phyloP scores from a whole-genome alignment of 2,113 vertebrate genomes.

The Hucho hucho region DNA sequence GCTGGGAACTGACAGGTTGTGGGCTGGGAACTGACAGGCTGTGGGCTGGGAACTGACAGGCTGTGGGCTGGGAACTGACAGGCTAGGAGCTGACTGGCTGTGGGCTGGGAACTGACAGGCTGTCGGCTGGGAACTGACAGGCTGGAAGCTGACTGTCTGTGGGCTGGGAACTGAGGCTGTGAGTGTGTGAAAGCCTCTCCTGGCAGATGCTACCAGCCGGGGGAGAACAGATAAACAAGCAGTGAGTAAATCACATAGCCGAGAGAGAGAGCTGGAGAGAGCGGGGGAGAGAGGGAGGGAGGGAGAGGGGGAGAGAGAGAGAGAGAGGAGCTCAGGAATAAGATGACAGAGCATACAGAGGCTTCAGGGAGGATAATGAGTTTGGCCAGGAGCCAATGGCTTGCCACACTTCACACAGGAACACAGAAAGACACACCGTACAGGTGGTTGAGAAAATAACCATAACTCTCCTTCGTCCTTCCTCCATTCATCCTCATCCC shows the following conservation, averaged over 20 bases:
- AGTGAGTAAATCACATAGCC: constrained; percentile 31
- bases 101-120: constrained; percentile 17
- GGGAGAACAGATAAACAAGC: constrained; percentile 56
- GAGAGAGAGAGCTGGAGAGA: not conserved
- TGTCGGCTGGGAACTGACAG: no score
- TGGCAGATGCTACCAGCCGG: constrained; percentile 49
- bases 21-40: not conserved
- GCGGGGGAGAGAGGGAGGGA: not conserved
- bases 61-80: not conserved
- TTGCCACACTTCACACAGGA: constrained; percentile 16
- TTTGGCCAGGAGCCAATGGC: constrained; percentile 52
- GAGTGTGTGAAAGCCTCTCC: constrained; percentile 49
- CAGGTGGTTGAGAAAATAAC: constrained; percentile 1
- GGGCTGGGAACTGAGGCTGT: not conserved
- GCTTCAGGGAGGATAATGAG: constrained; percentile 55
- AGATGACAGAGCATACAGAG: constrained; percentile 39
- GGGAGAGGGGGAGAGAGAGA: not conserved
- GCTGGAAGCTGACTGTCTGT: no score
- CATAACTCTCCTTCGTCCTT: not conserved
- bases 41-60: not conserved
- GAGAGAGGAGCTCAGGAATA: constrained; percentile 30
- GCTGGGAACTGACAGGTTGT: no score
- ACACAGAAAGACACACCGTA: constrained; percentile 6
- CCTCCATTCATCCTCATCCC: constrained; percentile 1
- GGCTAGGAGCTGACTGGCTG: constrained; percentile 9